These are phyloP conservation scores for Gasterosteus aculeatus DNA, from an alignment of 2,113 vertebrate genomes.

Conservation along the genomic window DNA sequence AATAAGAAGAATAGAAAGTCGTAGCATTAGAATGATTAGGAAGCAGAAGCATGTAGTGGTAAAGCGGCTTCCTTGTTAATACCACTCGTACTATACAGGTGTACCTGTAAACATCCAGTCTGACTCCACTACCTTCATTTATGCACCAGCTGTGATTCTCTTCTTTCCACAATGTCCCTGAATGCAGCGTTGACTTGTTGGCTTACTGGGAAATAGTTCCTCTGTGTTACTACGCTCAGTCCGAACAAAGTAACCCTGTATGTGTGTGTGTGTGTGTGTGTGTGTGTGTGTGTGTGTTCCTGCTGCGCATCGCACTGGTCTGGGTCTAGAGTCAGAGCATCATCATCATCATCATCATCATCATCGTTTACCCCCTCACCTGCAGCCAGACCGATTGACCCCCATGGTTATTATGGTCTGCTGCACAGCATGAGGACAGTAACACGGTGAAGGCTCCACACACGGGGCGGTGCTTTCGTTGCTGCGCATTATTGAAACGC, in stretches of 20 bases:
- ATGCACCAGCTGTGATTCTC: neutral
- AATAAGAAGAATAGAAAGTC: no score
- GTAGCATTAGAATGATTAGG: no score
- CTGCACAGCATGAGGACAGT: slow-evolving; percentile 28
- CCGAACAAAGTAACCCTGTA: neutral
- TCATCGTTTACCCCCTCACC: slow-evolving; percentile 63
- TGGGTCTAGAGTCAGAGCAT: slow-evolving; percentile 17
- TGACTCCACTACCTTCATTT: neutral
- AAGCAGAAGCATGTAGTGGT: no score
- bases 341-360: neutral
- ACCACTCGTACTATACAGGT: neutral
- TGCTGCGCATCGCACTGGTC: neutral
- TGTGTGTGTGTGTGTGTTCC: no score
- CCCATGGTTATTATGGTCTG: slow-evolving; percentile 68
- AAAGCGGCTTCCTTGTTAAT: neutral
- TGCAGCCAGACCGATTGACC: slow-evolving; percentile 73
- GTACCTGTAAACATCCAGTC: neutral
- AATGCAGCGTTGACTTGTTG: slow-evolving; percentile 4
- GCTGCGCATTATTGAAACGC: no score
- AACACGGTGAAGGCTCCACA: no score
- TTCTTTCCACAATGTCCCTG: slow-evolving; percentile 3
- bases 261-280: no score
- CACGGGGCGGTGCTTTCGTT: neutral
- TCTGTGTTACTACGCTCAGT: neutral
- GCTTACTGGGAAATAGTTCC: neutral